These are phyloP conservation scores for Patella pellucida DNA, from an alignment of 2,888 invertebrate genomes.

Conservation along the genomic window DNA sequence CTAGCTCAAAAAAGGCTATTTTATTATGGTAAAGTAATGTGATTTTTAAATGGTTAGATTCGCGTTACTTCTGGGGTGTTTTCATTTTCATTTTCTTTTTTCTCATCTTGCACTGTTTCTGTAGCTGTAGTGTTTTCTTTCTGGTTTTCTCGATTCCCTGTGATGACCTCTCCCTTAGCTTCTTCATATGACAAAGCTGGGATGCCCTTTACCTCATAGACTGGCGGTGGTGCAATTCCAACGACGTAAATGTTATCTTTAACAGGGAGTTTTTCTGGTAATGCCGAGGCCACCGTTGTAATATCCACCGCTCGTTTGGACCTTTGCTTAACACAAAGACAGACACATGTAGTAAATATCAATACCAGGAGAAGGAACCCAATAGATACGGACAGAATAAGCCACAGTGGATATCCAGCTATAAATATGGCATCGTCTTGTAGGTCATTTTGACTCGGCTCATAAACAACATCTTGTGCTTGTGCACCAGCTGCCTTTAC, in stretches of 20 bases:
- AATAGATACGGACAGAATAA: slow-evolving; percentile 29
- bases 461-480: no score
- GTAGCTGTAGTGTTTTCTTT: slow-evolving; percentile 11
- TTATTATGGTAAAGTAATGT: no score
- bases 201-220: slow-evolving; percentile 39
- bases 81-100: not conserved
- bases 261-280: slow-evolving; percentile 28
- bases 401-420: slow-evolving; percentile 29
- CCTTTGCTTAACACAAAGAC: slow-evolving; percentile 22
- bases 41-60: no score
- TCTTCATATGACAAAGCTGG: slow-evolving; percentile 55
- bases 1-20: no score
- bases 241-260: slow-evolving; percentile 22
- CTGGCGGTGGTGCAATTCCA: slow-evolving; percentile 21
- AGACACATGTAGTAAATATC: slow-evolving; percentile 22
- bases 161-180: slow-evolving; percentile 50
- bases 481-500: no score
- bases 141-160: slow-evolving; percentile 17
- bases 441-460: no score
- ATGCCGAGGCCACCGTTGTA: not conserved
- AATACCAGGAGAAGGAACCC: slow-evolving; percentile 24
- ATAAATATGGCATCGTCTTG: no score
- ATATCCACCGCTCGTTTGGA: slow-evolving; percentile 20
- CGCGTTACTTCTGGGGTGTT: not conserved
- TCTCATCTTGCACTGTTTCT: not conserved